Conservation (phyloP, 2,888 invertebrate genomes). For the Pollenia griseotomentosa region DNA sequence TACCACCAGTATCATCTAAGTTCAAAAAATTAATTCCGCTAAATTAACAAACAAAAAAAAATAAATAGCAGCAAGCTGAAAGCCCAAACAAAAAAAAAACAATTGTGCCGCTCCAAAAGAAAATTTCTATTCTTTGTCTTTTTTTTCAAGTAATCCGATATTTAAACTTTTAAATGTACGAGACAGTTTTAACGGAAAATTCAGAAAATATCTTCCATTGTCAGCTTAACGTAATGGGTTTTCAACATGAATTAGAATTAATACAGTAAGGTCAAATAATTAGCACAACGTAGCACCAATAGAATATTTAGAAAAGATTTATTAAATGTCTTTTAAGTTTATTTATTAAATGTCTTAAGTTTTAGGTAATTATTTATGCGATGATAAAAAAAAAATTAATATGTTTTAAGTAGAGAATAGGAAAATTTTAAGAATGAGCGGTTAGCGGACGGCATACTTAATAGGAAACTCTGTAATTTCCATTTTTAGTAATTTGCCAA, state of each 20-base stretch:
- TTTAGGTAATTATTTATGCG: no score
- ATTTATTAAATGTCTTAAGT: no score
- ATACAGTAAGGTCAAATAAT: conserved; percentile 19
- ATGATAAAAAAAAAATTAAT: no score
- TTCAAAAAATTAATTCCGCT: conserved; percentile 37
- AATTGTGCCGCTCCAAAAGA: neutral
- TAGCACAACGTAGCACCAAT: neutral
- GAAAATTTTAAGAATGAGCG: no score
- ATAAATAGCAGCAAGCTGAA: neutral
- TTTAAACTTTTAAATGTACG: conserved; percentile 50
- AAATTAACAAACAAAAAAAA: conserved; percentile 8
- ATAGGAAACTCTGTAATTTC: no score
- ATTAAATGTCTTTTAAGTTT: neutral
- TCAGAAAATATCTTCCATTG: conserved; percentile 8
- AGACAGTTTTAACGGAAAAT: conserved; percentile 54
- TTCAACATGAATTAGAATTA: conserved; percentile 33
- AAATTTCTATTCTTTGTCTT: conserved; percentile 35
- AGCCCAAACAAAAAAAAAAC: neutral
- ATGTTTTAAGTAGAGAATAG: no score
- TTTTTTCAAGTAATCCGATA: conserved; percentile 1
- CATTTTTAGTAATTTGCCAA: no score
- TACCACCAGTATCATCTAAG: neutral
- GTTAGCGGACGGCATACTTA: no score
- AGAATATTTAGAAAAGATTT: neutral
- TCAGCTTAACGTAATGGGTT: conserved; percentile 39